phyloP scores from a whole-genome alignment of 2,113 vertebrate species.

The Cyprinus carpio region DNA sequence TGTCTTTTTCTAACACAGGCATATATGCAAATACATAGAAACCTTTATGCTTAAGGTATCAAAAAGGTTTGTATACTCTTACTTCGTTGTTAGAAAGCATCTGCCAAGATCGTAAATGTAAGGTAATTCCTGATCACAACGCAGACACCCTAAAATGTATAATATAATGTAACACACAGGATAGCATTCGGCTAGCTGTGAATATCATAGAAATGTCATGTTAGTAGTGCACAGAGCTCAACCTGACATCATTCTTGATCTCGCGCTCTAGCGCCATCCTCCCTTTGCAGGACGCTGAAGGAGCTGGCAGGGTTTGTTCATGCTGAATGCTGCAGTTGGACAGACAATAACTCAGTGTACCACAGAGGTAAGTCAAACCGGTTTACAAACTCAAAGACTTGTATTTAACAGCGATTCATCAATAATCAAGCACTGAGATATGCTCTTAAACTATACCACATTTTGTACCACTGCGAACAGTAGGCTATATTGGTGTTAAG shows the following conservation, averaged over 20 bases:
- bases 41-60: neutral
- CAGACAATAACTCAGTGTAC: constrained; percentile 57
- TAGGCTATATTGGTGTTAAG: neutral
- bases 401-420: neutral
- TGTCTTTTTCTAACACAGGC: neutral
- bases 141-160: neutral
- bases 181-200: neutral
- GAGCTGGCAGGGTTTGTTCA: constrained; percentile 30
- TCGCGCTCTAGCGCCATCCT: constrained; percentile 47
- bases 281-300: constrained; percentile 12
- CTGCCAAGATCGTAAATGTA: neutral
- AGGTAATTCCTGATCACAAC: neutral
- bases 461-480: neutral
- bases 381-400: neutral
- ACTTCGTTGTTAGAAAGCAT: neutral
- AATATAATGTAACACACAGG: neutral
- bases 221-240: neutral
- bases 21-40: neutral
- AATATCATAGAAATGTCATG: neutral
- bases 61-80: neutral
- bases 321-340: constrained; percentile 56
- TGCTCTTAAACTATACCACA: neutral
- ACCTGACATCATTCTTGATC: constrained; percentile 12
- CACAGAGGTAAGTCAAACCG: constrained; percentile 55
- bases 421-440: neutral